These are phyloP conservation scores for Syrista parreyssii DNA, from an alignment of 2,888 invertebrate genomes.

Conservation along the genomic window DNA sequence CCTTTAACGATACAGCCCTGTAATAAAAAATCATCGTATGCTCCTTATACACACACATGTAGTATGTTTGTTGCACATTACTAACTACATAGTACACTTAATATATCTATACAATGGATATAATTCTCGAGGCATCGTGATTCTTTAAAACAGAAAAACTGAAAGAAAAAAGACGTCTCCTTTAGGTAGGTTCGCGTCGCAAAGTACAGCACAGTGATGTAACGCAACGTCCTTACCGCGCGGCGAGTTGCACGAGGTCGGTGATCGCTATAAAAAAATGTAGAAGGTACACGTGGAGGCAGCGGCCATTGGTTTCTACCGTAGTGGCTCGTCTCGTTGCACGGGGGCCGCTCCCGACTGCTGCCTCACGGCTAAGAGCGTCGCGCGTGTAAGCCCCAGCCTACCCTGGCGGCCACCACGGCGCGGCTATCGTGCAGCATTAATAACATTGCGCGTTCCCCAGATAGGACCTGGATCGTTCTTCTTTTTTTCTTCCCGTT, in stretches of 20 bases:
- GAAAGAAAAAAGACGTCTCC: neutral
- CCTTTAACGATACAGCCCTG: neutral
- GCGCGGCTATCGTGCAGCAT: slow-evolving; percentile 17
- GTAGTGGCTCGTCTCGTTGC: slow-evolving; percentile 28
- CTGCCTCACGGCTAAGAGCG: slow-evolving; percentile 49
- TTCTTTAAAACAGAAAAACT: neutral
- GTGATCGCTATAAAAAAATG: slow-evolving; percentile 70
- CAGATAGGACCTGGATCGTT: neutral
- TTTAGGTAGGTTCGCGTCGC: neutral
- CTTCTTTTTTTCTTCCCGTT: neutral
- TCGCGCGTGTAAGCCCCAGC: slow-evolving; percentile 52
- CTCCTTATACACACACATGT: neutral
- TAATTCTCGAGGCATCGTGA: neutral
- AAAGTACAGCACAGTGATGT: slow-evolving; percentile 46
- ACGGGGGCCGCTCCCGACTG: slow-evolving; percentile 41
- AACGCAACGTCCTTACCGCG: slow-evolving; percentile 69
- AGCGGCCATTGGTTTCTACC: slow-evolving; percentile 54
- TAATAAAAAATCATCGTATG: neutral
- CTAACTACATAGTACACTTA: neutral
- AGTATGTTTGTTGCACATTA: too few relatives aligned
- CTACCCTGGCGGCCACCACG: slow-evolving; percentile 22
- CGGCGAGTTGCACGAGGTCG: slow-evolving; percentile 74
- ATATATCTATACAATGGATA: neutral
- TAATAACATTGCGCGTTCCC: slow-evolving; percentile 35
- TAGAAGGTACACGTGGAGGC: slow-evolving; percentile 64